phyloP scores from a whole-genome alignment of 2,888 invertebrate species.

The Ornithoptera priamus region DNA sequence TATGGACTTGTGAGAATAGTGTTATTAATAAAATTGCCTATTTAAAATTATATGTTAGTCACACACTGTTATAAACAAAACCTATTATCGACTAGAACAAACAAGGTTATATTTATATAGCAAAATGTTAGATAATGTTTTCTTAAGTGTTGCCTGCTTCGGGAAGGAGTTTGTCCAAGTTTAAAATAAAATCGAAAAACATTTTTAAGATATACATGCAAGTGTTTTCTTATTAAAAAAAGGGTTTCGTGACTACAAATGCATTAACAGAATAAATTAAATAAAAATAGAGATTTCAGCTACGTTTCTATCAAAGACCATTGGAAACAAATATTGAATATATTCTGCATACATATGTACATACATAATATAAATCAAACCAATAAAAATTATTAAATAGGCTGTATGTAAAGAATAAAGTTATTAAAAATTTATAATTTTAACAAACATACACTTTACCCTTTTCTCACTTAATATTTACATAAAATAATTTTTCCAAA shows the following conservation, averaged over 20 bases:
- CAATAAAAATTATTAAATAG: slow-evolving; percentile 20
- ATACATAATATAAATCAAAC: slow-evolving; percentile 6
- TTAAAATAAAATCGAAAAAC: background rate
- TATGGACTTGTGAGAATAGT: slow-evolving; percentile 8
- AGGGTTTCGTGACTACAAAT: background rate
- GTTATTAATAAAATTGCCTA: slow-evolving; percentile 22
- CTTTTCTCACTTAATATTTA: slow-evolving; percentile 54
- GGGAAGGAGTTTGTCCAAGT: background rate
- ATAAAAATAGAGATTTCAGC: background rate
- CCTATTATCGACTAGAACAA: slow-evolving; percentile 27
- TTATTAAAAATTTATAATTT: slow-evolving; percentile 53
- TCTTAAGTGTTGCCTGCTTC: background rate
- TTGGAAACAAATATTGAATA: slow-evolving; percentile 1
- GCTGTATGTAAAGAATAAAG: slow-evolving; percentile 30
- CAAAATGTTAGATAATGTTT: background rate
- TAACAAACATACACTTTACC: slow-evolving; percentile 64
- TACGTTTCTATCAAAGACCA: background rate
- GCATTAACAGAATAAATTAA: background rate
- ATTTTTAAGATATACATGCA: background rate
- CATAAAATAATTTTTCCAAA: slow-evolving; percentile 67
- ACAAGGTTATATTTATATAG: slow-evolving; percentile 1
- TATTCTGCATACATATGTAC: background rate
- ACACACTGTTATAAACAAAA: slow-evolving; percentile 25
- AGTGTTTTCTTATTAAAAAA: background rate
- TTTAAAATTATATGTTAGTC: slow-evolving; percentile 25